phyloP scores from a whole-genome alignment of 2,888 invertebrate species.

The Scotopteryx bipunctaria region DNA sequence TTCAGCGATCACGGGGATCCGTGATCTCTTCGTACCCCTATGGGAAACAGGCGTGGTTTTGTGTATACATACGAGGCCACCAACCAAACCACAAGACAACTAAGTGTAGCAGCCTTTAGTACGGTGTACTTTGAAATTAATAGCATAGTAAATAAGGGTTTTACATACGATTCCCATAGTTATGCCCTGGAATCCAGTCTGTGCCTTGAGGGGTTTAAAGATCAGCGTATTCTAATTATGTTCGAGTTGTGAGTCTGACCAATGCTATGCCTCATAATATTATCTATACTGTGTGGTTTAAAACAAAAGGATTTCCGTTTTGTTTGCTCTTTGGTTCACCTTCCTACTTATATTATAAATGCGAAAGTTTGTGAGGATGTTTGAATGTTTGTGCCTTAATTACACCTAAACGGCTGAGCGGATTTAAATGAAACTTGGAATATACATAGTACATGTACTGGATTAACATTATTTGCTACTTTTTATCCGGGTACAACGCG shows the following conservation, averaged over 20 bases:
- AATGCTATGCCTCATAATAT: not conserved
- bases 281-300: conserved; percentile 5
- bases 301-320: not conserved
- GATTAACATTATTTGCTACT: too few species aligned
- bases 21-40: too few species aligned
- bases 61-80: too few species aligned
- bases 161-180: conserved; percentile 41
- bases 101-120: conserved; percentile 4
- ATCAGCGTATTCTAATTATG: conserved; percentile 58
- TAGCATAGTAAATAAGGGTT: conserved; percentile 16
- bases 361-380: too few species aligned
- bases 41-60: too few species aligned
- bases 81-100: conserved; percentile 6
- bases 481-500: too few species aligned
- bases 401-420: too few species aligned
- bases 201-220: conserved; percentile 39
- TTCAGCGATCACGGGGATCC: too few species aligned
- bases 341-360: too few species aligned
- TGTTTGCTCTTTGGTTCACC: not conserved
- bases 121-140: conserved; percentile 12
- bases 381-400: too few species aligned
- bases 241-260: conserved; percentile 39
- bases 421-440: too few species aligned
- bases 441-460: too few species aligned
- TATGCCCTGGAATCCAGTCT: conserved; percentile 47